phyloP scores from a whole-genome alignment of 30 jellyfish, hydroid and myxozoan species.

The Rhopilema esculentum region DNA sequence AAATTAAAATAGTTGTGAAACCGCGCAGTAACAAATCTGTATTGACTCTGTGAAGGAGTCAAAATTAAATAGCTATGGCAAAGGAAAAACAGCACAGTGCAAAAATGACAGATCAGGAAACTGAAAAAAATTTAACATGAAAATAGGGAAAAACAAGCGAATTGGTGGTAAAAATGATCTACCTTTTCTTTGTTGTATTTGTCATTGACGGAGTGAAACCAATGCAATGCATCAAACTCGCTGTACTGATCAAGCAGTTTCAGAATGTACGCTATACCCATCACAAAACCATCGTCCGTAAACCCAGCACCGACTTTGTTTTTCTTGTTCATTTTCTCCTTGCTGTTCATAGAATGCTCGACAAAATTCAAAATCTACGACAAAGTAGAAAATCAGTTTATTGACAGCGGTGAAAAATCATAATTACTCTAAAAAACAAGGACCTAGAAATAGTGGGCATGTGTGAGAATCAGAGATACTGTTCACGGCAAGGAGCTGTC shows the following conservation, averaged over 20 bases:
- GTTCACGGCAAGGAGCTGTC: too few relatives aligned
- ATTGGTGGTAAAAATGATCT: not conserved
- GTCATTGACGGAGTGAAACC: conserved; percentile 95
- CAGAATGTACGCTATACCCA: conserved; percentile 97
- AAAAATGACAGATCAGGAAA: too few relatives aligned
- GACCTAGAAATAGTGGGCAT: too few relatives aligned
- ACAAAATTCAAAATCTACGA: conserved; percentile 87
- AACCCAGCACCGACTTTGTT: conserved; percentile 97
- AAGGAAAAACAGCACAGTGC: too few relatives aligned
- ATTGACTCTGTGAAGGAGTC: too few relatives aligned
- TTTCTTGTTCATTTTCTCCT: conserved; percentile 94
- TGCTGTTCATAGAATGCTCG: conserved; percentile 93
- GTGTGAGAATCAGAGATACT: too few relatives aligned
- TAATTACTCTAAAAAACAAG: too few relatives aligned
- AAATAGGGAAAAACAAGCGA: not conserved
- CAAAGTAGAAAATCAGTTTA: not conserved
- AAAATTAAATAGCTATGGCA: too few relatives aligned
- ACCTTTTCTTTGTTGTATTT: conserved; percentile 95
- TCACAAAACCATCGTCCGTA: conserved; percentile 97
- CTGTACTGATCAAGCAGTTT: conserved; percentile 90
- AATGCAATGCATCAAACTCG: conserved; percentile 93
- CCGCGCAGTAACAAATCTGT: too few relatives aligned
- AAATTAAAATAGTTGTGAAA: too few relatives aligned
- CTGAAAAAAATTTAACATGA: not conserved
- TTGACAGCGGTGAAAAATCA: not conserved